Evolutionary conservation across 2,113 vertebrate species (phyloP).

Genomic region (Rhipidura dahli): DNA sequence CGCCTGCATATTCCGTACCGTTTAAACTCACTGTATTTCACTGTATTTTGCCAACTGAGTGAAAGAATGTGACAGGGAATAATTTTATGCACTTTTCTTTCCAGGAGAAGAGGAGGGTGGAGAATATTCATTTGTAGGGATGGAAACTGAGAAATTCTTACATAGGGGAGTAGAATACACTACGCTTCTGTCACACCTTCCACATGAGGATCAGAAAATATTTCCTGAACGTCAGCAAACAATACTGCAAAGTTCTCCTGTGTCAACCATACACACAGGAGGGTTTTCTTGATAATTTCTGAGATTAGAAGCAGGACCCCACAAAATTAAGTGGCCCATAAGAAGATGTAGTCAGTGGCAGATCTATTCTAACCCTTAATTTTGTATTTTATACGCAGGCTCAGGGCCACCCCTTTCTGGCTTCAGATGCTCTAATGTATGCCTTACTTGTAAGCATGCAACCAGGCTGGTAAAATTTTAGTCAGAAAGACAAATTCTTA

Average conservation of each 20-base stretch:
- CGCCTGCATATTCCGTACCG: background rate
- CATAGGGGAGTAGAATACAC: background rate
- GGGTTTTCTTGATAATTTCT: background rate
- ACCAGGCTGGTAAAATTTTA: background rate
- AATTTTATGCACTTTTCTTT: background rate
- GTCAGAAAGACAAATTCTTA: background rate
- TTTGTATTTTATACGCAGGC: background rate
- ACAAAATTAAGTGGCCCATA: background rate
- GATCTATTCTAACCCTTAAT: background rate
- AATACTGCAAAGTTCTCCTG: background rate
- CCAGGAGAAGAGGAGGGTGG: background rate
- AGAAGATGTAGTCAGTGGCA: background rate
- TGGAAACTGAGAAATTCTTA: background rate
- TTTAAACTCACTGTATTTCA: background rate
- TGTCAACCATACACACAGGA: accelerated
- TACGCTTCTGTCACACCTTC: background rate
- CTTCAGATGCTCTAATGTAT: background rate
- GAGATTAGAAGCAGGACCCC: background rate
- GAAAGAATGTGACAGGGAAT: background rate
- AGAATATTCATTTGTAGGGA: background rate
- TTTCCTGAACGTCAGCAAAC: background rate
- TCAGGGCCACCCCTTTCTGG: background rate
- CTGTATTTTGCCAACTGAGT: slow-evolving; percentile 7
- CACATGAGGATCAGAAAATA: background rate
- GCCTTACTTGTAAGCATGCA: background rate